A percentile compares a stretch with the other conserved stretches of the same genome.
Conservation (phyloP, 2,888 invertebrate genomes). For the Dyspetes luteomarginatus region DNA sequence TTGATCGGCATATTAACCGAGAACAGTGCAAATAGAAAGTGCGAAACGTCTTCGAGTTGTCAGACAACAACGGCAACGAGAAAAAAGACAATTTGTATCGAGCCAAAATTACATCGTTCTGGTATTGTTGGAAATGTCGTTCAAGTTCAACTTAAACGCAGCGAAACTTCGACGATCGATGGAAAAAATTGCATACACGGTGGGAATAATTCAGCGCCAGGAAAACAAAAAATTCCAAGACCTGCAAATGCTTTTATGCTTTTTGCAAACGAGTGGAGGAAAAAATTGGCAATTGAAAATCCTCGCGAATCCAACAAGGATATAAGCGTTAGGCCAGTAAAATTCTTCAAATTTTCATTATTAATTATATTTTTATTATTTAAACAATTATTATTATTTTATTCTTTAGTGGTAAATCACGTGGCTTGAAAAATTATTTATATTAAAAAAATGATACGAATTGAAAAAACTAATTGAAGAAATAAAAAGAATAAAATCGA, state of each 20-base stretch:
- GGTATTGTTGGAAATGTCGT: slow-evolving; percentile 66
- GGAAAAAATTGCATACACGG: slow-evolving; percentile 66
- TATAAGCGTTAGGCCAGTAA: slow-evolving; percentile 85
- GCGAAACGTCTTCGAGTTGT: too few relatives aligned
- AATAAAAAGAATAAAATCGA: too few relatives aligned
- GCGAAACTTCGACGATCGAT: slow-evolving; percentile 47
- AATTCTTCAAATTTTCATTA: neutral
- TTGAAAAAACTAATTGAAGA: too few relatives aligned
- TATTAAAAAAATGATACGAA: neutral
- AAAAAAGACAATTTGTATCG: slow-evolving; percentile 70
- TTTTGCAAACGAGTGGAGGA: slow-evolving; percentile 87
- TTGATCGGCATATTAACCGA: slow-evolving; percentile 75
- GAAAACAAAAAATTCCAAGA: slow-evolving; percentile 85
- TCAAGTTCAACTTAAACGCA: slow-evolving; percentile 68
- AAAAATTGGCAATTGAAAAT: slow-evolving; percentile 85
- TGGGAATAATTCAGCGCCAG: slow-evolving; percentile 62
- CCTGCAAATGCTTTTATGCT: slow-evolving; percentile 88
- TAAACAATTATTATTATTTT: neutral
- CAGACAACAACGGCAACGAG: slow-evolving; percentile 42
- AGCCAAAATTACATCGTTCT: slow-evolving; percentile 66
- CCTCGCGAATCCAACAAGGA: slow-evolving; percentile 87
- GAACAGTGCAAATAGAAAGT: slow-evolving; percentile 62
- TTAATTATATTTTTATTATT: neutral
- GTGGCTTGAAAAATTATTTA: neutral
- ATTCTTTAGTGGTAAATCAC: neutral